Evolutionary conservation across 2,797 vertebrate species (phyloP), one percentile per base, ranked within the genome.

Genomic region (Premnoplex brunnescens): DNA sequence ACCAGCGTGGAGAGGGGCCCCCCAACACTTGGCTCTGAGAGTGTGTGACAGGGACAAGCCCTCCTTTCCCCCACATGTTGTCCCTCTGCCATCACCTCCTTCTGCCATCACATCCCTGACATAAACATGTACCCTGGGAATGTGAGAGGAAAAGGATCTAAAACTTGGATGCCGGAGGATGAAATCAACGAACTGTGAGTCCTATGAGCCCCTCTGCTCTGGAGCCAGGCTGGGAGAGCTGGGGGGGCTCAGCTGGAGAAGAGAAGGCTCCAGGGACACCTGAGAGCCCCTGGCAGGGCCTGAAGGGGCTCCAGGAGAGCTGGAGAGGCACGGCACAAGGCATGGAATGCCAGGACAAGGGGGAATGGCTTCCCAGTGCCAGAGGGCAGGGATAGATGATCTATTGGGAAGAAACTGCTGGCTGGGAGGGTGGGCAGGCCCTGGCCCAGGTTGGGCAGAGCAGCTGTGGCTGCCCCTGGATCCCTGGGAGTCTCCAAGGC

Each of bases 61-160:
- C 19, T 27, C 27, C 37, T 28, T 11, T 37, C 37, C 27, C 27
- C 58, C 15, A 19, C 19, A 27, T 30, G 59, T 21, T 41, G 59
- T 60, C 39, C 63, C 55, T 39, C 17, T 2, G 63, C 46, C 28
- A 3, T 22, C 18, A 56, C 36, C 73, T 37, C 66, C 66, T 26
- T 71, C 59, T 9, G 69, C 41, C 41, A 7, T 2, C 56, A 26
- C 56, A 59, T 26, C 34, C 56, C 56, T 59, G 56, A 26, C 34
- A 21, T 7, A 20, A 60, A 60, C 27, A 14, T 2, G 51, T 26
- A 10, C 55, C n/a, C 39, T 5, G 7, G 49, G 46, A 24, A 26
- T 0, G 34, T 1, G 12, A 5, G 4, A 55, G 46, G 68, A 30
- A 73, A 30, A 0, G 16, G 60, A 55, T 12, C 12, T 17, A 44